These are phyloP conservation scores for Steinernema feltiae DNA, from an alignment of 1,140 invertebrate species.

Conservation along the genomic window DNA sequence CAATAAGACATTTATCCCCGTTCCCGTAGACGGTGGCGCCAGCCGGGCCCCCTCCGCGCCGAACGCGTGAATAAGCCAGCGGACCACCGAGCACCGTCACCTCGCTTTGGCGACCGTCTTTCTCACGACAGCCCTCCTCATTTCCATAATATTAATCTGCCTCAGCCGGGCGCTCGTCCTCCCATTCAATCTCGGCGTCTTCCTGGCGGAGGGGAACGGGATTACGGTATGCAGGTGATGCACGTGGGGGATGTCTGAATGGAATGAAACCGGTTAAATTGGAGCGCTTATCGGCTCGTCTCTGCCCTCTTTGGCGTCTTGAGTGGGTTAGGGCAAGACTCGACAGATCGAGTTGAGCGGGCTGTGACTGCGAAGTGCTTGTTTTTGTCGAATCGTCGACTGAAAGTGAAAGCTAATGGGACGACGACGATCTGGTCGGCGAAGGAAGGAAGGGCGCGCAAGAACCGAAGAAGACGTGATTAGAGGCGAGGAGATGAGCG, in stretches of 20 bases:
- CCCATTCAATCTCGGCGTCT: neutral
- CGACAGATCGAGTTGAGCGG: constrained; percentile 5
- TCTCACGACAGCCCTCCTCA: neutral
- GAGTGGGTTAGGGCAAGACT: constrained; percentile 11
- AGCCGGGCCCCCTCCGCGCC: neutral
- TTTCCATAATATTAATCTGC: constrained; percentile 11
- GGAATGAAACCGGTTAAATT: constrained; percentile 2
- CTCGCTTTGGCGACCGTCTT: neutral
- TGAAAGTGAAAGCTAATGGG: constrained; percentile 15
- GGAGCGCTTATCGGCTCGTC: constrained; percentile 2
- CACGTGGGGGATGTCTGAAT: neutral
- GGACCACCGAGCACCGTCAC: no score
- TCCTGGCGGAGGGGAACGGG: neutral
- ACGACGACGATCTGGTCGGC: neutral
- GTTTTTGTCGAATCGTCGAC: neutral
- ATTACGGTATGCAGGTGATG: constrained; percentile 8
- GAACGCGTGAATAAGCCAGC: neutral
- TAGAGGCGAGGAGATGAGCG: neutral
- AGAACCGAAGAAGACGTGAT: neutral
- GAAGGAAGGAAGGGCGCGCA: neutral
- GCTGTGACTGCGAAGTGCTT: constrained; percentile 12
- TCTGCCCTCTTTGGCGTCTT: constrained; percentile 8
- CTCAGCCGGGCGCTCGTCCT: neutral
- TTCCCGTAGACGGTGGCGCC: neutral
- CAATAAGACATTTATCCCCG: neutral